Conservation (phyloP, 2,888 invertebrate species). For the Glyphotaelius pellucidus region DNA sequence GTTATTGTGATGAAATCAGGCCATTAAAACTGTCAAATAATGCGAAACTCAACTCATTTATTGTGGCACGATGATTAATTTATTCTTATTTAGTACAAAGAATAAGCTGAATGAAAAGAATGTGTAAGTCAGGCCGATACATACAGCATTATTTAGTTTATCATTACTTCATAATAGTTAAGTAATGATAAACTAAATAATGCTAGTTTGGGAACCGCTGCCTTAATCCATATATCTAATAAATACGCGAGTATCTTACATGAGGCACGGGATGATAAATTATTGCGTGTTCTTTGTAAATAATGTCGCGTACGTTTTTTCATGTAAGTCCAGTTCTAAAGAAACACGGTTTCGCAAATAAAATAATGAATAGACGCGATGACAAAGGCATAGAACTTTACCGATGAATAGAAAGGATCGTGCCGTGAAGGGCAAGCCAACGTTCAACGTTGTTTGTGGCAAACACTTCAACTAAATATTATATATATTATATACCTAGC, state of each 20-base stretch:
- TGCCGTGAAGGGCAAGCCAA: neutral
- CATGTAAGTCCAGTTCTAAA: neutral
- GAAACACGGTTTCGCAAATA: neutral
- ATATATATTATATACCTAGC: too few species aligned
- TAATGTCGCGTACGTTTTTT: neutral
- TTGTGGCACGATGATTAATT: neutral
- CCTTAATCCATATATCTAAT: neutral
- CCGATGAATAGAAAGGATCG: neutral
- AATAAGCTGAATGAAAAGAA: neutral
- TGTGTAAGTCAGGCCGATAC: too few species aligned
- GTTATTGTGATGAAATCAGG: neutral
- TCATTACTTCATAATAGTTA: too few species aligned
- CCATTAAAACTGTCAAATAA: neutral
- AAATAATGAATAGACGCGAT: neutral
- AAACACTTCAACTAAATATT: neutral
- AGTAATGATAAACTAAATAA: neutral
- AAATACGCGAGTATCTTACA: neutral
- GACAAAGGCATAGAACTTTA: neutral
- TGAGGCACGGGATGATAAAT: neutral
- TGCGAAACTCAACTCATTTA: neutral
- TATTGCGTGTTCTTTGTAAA: neutral
- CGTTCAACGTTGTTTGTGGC: neutral
- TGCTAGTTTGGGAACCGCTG: neutral
- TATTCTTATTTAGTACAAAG: neutral
- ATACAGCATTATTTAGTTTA: too few species aligned